Base-by-base conservation (phyloP, 2,797 vertebrate genomes). In the Coluber constrictor region DNA sequence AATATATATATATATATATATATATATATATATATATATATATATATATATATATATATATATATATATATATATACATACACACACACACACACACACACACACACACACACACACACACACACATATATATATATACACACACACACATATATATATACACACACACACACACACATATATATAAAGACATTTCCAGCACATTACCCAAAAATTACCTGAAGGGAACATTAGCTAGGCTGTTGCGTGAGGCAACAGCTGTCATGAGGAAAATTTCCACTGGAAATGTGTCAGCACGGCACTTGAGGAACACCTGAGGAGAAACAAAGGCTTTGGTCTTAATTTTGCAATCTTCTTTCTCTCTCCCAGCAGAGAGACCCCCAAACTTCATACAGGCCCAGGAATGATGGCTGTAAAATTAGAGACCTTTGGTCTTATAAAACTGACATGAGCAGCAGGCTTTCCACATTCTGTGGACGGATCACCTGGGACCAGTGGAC, bases 211-310 rank as follows among this genome's bases (percentile, higher is more conserved):
- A 86, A n/a, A 88, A 74, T 90, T 54, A 47, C 91, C 93, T 92
- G 90, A 0, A 0, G 95, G 89, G 93, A 91, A 93, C 93, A 95
- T 88, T 70, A 66, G 88, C 0, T 90, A 25, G 90, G 47, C 89
- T 92, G 51, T 87, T 94, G 92, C 88, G 92, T 96, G 96, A 95
- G 95, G 54, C 93, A 92, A 95, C 96, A 96, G 95, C 96, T 96
- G 96, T 61, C 94, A 0, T 0, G 90, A 51, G 93, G 91, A 66
- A 93, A 59, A 92, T 57, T 37, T 95, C 90, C 92, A 93, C 92
- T 95, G 95, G 57, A 59, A 96, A 95, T 96, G 93, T 93, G 92
- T 93, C 66, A 89, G 94, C 93, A 95, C 94, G 95, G n/a, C 95
- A 93, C 89, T 0, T 51, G 0, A 93, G 92, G 25, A 92, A 59